Conservation (phyloP, 2,888 invertebrate species). For the Patella depressa region DNA sequence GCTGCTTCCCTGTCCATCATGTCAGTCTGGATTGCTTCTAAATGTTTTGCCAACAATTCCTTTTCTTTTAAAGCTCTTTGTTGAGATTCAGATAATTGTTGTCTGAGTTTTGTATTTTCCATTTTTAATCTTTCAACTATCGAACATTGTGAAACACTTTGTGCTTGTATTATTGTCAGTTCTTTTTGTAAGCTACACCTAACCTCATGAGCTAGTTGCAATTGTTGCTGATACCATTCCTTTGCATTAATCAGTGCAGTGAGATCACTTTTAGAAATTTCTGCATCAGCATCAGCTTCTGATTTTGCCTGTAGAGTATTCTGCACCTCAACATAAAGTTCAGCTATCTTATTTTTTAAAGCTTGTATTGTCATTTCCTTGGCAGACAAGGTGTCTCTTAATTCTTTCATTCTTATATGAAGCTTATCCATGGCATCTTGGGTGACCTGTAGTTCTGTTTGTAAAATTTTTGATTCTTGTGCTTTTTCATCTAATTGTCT, state of each 20-base stretch:
- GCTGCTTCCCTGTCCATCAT: slow-evolving; percentile 73
- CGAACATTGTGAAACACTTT: slow-evolving; percentile 60
- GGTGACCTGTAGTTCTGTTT: slow-evolving; percentile 68
- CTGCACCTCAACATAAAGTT: slow-evolving; percentile 72
- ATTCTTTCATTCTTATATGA: slow-evolving; percentile 66
- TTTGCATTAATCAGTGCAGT: slow-evolving; percentile 69
- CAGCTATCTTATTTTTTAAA: slow-evolving; percentile 72
- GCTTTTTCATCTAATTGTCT: slow-evolving; percentile 68
- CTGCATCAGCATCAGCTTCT: slow-evolving; percentile 69
- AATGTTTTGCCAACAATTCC: slow-evolving; percentile 71
- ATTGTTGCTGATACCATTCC: slow-evolving; percentile 73
- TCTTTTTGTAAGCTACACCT: slow-evolving; percentile 70
- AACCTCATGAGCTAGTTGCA: slow-evolving; percentile 69
- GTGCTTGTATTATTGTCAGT: slow-evolving; percentile 65
- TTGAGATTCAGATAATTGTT: slow-evolving; percentile 69
- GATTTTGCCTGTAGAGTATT: slow-evolving; percentile 69
- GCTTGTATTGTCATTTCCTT: slow-evolving; percentile 70
- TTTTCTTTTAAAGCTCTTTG: slow-evolving; percentile 72
- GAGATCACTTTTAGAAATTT: slow-evolving; percentile 68
- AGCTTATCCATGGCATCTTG: slow-evolving; percentile 65
- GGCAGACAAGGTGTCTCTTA: slow-evolving; percentile 67
- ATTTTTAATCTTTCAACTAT: slow-evolving; percentile 69
- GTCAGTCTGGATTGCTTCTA: slow-evolving; percentile 73
- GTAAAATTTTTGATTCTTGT: slow-evolving; percentile 64
- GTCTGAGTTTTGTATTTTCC: slow-evolving; percentile 67